A percentile compares a stretch with the other conserved stretches of the same genome.
These are phyloP conservation scores for Cheilosia urbana DNA, from an alignment of 2,888 invertebrate species.

Conservation along the genomic window DNA sequence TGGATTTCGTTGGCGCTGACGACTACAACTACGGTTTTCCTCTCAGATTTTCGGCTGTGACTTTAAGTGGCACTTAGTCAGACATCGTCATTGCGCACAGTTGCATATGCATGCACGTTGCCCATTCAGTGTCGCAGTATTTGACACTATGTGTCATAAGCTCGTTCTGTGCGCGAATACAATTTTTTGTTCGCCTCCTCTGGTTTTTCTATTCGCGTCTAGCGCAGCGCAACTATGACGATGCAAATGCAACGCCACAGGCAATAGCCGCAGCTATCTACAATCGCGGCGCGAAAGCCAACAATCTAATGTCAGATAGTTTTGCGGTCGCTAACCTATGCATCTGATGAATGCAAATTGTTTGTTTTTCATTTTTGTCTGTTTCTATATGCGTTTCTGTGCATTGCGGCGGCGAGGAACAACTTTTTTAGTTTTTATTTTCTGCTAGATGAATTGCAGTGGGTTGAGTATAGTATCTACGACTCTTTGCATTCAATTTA, in stretches of 20 bases:
- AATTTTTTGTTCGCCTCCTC: background rate
- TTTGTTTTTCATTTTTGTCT: constrained; percentile 18
- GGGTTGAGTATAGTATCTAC: constrained; percentile 20
- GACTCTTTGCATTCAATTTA: constrained; percentile 51
- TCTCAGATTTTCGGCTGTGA: constrained; percentile 41
- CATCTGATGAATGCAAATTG: constrained; percentile 72
- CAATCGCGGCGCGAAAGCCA: constrained; percentile 28
- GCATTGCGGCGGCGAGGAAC: constrained; percentile 12
- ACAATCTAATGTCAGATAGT: constrained; percentile 84
- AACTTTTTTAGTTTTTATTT: background rate
- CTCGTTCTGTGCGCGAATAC: constrained; percentile 16
- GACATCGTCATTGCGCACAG: constrained; percentile 43
- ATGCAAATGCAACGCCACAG: constrained; percentile 28
- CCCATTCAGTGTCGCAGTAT: constrained; percentile 53
- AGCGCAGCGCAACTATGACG: constrained; percentile 34
- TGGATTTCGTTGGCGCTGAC: constrained; percentile 41
- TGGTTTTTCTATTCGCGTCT: constrained; percentile 14
- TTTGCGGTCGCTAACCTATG: constrained; percentile 84
- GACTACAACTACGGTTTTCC: constrained; percentile 25
- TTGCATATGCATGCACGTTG: constrained; percentile 9
- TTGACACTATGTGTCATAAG: constrained; percentile 67
- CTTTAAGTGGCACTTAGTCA: constrained; percentile 63
- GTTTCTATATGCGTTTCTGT: constrained; percentile 33
- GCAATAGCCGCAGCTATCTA: constrained; percentile 5
- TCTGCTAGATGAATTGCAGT: constrained; percentile 45